Evolutionary conservation across 2,113 vertebrate species (phyloP).

Genomic region (Stegostoma tigrinum): DNA sequence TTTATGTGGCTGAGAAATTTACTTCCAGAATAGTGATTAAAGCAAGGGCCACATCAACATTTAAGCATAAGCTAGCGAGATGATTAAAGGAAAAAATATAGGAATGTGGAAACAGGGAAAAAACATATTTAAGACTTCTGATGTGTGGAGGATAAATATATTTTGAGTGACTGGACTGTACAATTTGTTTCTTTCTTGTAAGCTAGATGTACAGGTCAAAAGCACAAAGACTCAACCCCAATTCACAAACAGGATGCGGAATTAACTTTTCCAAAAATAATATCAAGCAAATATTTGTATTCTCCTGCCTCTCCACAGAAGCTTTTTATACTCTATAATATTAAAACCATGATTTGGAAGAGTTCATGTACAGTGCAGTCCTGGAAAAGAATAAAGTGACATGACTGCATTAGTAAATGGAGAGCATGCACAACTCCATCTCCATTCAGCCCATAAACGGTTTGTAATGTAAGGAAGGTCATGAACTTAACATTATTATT

Average conservation of each 20-base stretch:
- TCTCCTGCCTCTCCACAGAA: not conserved
- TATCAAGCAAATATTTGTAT: not conserved
- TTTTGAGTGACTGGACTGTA: no score
- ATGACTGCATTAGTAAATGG: not conserved
- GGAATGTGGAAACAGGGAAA: not conserved
- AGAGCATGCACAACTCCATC: not conserved
- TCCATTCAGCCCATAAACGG: not conserved
- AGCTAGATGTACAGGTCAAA: not conserved
- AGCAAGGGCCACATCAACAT: not conserved
- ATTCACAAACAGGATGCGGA: not conserved
- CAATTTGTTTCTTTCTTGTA: not conserved
- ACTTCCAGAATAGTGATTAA: not conserved
- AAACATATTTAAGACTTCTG: no score
- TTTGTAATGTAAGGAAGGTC: not conserved
- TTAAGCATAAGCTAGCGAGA: not conserved
- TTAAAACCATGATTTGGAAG: not conserved
- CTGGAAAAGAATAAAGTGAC: not conserved
- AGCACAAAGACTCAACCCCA: not conserved
- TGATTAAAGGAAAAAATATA: not conserved
- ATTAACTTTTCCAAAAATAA: not conserved
- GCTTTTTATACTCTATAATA: not conserved
- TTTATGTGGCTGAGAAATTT: not conserved
- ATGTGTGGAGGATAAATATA: no score
- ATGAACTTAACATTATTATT: conserved; percentile 16
- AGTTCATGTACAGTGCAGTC: not conserved